Evolutionary conservation across 2,113 vertebrate species (phyloP).

Genomic region (Calonectris borealis): DNA sequence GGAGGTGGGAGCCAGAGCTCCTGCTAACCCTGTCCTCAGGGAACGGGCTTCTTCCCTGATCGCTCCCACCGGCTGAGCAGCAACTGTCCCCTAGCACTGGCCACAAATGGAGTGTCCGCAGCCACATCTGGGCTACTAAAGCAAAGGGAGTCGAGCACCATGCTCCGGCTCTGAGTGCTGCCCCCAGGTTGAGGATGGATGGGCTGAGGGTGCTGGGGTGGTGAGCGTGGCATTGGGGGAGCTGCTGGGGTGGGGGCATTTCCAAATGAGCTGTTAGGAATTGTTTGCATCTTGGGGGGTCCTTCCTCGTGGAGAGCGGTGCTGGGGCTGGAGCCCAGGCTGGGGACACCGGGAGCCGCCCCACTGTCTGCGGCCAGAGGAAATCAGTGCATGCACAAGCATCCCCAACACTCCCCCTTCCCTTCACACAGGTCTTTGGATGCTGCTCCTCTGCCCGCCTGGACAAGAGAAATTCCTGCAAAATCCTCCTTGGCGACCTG

Average conservation of each 20-base stretch:
- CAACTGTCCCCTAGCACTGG: accelerated
- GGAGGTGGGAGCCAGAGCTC: not conserved
- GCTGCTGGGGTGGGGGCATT: not conserved
- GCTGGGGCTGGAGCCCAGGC: not conserved
- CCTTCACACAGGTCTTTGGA: not conserved
- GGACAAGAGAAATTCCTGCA: not conserved
- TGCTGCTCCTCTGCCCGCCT: not conserved
- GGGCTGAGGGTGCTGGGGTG: not conserved
- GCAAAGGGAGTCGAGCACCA: accelerated
- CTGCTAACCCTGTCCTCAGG: not conserved
- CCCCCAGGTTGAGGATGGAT: accelerated
- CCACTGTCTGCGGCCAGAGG: accelerated
- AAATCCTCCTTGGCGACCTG: not conserved
- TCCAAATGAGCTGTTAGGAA: not conserved
- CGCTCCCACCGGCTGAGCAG: not conserved
- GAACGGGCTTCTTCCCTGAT: not conserved
- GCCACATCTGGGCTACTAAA: not conserved
- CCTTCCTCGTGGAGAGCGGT: accelerated
- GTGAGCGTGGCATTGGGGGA: accelerated
- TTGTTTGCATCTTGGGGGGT: not conserved
- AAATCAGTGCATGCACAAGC: not conserved
- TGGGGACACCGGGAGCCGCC: accelerated
- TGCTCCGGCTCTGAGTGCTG: accelerated
- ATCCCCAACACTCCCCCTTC: not conserved
- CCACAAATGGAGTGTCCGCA: not conserved